Percentiles rank a stretch among this genome's conserved stretches.
Evolutionary conservation across 2,113 vertebrate species (phyloP).

Genomic region (Ictidomys tridecemlineatus): DNA sequence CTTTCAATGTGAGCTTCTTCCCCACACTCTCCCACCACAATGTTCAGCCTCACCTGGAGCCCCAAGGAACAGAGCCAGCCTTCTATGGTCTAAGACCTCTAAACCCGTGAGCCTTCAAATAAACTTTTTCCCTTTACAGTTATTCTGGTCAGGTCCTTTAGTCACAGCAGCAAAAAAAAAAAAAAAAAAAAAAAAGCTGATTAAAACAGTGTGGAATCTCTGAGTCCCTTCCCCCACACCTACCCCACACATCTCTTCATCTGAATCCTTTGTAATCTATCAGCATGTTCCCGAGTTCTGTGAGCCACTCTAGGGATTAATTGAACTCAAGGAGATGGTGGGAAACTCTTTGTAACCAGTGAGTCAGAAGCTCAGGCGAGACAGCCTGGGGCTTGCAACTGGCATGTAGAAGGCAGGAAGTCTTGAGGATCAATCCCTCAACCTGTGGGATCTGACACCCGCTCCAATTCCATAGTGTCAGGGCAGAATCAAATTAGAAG

Average conservation of each 20-base stretch:
- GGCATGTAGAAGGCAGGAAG: neutral
- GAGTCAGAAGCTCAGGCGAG: neutral
- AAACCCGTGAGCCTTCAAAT: no score
- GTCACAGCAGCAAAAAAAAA: no score
- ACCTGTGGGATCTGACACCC: neutral
- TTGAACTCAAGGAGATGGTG: neutral
- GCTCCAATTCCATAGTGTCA: neutral
- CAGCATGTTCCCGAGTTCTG: neutral
- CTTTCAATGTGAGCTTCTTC: no score
- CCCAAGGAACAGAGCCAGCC: no score
- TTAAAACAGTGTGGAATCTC: neutral
- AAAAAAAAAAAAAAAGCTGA: no score
- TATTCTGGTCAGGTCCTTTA: no score
- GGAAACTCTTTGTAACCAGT: neutral
- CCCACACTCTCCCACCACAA: no score
- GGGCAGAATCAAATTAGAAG: neutral
- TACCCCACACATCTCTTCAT: neutral
- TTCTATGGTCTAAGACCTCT: no score
- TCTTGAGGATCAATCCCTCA: neutral
- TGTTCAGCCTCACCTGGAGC: no score
- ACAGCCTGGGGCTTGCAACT: neutral
- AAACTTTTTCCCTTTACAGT: no score
- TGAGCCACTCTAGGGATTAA: neutral
- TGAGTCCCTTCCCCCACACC: neutral
- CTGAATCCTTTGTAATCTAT: neutral